These are phyloP conservation scores for Myotis vivesi DNA, from an alignment of 2,797 vertebrate genomes.

Conservation along the genomic window DNA sequence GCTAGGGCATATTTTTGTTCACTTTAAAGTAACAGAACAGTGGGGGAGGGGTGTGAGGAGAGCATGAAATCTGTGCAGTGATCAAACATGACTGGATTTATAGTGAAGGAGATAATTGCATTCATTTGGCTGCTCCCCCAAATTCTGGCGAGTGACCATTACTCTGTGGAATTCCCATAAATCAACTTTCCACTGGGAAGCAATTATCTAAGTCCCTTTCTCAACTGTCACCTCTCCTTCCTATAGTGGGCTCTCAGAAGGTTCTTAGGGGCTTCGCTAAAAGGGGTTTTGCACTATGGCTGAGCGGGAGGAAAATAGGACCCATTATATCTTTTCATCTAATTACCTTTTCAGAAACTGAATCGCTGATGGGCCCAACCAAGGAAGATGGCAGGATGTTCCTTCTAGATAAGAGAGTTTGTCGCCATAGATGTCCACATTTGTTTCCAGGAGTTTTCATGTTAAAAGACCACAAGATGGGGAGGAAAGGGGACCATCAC, in stretches of 20 bases:
- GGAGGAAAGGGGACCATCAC: background rate
- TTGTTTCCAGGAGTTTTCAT: conserved; percentile 31
- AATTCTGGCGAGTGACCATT: conserved; percentile 49
- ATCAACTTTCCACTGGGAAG: conserved; percentile 69
- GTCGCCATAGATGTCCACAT: background rate
- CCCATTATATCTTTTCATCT: conserved; percentile 54
- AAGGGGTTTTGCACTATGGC: conserved; percentile 54
- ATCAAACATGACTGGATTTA: conserved; percentile 40
- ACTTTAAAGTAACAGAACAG: background rate
- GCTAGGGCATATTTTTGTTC: background rate
- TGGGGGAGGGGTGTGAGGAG: background rate
- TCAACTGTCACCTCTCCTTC: conserved; percentile 57
- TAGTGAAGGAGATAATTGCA: conserved; percentile 22
- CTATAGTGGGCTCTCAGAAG: conserved; percentile 34
- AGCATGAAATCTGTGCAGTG: background rate
- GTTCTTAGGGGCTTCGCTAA: conserved; percentile 30
- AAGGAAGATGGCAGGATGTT: background rate
- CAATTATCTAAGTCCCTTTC: conserved; percentile 62
- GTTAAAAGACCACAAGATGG: conserved; percentile 4
- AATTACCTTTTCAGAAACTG: conserved; percentile 58
- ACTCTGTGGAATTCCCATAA: conserved; percentile 40
- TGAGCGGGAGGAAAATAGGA: background rate
- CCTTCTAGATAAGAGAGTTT: conserved; percentile 33
- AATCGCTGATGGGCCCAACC: background rate
- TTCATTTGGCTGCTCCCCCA: conserved; percentile 50